Base-by-base conservation (phyloP, 1,140 invertebrate genomes). In the Oreohelix idahoensis region DNA sequence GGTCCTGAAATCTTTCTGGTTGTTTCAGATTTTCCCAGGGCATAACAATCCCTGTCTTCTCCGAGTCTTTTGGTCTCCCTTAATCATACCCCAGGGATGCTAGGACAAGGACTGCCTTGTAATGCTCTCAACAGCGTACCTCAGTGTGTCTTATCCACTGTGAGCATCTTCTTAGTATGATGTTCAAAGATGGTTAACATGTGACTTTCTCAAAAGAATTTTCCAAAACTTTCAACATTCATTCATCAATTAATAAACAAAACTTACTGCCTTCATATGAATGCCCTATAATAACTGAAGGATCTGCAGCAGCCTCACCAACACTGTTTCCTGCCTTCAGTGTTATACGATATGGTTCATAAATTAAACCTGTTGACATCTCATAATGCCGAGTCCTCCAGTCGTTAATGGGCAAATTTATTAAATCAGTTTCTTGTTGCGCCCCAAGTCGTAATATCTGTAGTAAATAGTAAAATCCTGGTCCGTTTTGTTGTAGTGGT, bases 401-500 rank as follows among this genome's bases (percentile, higher is more conserved):
- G 69, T 89, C 84, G 17, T 81, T 81, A 17, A 90, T 90, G 0
- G 84, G 84, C 13, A 69, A 74, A 26, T 84, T 81, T 51, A 36
- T 1, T 0, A 80, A 15, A 42, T 74, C 26, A 5, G 17, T 36
- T 23, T 79, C 70, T n/a, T 58, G 71, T 17, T 74, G 81, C n/a
- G 58, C 79, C n/a, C 75, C 86, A 39, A 51, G 91, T 95, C 77
- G 96, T 94, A 95, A 96, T 94, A 97, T 99, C 83, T 95, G 96
- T 5, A 99, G 95, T 84, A 96, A 94, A 91, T 99, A 99, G 88
- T 96, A 95, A 92, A 99, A 98, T 74, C 95, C 95, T 0, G 96
- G 97, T 0, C 96, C 98, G 94, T 99, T 98, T 92, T 99, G 98
- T 86, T 99, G 97, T 87, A 99, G 97, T 93, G 97, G 95, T 0